Base-by-base conservation (phyloP, 2,797 vertebrate species). In the Rhynchonycteris naso region DNA sequence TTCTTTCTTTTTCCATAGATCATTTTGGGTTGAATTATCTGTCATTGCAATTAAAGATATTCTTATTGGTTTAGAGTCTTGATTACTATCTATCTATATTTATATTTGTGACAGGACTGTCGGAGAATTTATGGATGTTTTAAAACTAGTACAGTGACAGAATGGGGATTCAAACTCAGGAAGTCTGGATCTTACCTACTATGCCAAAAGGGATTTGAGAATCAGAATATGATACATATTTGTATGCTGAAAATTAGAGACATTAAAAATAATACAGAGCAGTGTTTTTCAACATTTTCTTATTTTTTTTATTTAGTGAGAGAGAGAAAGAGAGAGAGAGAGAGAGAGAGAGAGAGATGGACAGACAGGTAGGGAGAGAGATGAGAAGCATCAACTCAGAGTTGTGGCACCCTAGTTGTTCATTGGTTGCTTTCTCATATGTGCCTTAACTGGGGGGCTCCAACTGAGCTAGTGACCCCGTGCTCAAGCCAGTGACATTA, bases 1-100 rank as follows among this genome's bases (percentile, higher is more conserved):
- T 63, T 75, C 11, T 30, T 28, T 56, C 43, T 71, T 68, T 81
- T 35, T 58, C 6, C 16, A 50, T 5, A 68, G 35, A 30, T 90
- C 61, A 63, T 63, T 86, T 91, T 88, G 52, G 24, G 14, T 79
- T 95, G 47, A 22, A n/a, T 82, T 94, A 54, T 56, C n/a, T 61
- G 52, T 78, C 28, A 14, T 43, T 89, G 69, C 33, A 74, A 52
- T 74, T 81, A 63, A 95, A 89, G 47, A 9, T 19, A 72, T 52
- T 92, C n/a, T 90, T 43, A 63, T 76, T 86, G 65, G 76, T 43
- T 74, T 26, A 68, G 52, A 7, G 38, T 65, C 58, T 85, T 69
- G 30, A 58, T 92, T 85, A 61, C 47, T 68, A 68, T 52, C 12
- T 79, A 19, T 59, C 28, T 43, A 5, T 24, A 30, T 50, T 3